Evolutionary conservation across 2,797 vertebrate species (phyloP).

Genomic region (Intellagama lesueurii): DNA sequence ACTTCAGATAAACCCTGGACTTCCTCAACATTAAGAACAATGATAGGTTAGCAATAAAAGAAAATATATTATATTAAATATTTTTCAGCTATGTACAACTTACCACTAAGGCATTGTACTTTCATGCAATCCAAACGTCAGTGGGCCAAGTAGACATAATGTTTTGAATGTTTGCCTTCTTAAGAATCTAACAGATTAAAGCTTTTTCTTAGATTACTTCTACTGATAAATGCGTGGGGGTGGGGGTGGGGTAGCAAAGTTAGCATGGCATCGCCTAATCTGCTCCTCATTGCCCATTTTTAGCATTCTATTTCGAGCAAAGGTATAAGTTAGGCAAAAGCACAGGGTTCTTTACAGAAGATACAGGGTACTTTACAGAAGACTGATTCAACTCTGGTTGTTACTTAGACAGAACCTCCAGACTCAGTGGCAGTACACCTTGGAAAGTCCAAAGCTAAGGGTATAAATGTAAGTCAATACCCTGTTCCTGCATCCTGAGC

Average conservation of each 20-base stretch:
- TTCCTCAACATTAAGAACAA: constrained; percentile 12
- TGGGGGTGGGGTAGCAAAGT: neutral
- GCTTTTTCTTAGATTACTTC: neutral
- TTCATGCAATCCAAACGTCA: constrained; percentile 18
- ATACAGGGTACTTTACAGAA: neutral
- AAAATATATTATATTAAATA: neutral
- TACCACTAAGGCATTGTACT: constrained; percentile 1
- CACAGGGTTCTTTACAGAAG: neutral
- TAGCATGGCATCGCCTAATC: neutral
- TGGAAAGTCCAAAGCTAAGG: neutral
- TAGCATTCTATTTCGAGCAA: neutral
- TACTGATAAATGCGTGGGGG: neutral
- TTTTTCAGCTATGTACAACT: neutral
- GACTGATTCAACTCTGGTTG: neutral
- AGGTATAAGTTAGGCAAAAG: neutral
- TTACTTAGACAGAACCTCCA: neutral
- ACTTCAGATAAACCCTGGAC: constrained; percentile 5
- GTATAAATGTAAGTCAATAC: neutral
- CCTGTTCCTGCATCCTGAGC: neutral
- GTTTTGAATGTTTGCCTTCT: constrained; percentile 14
- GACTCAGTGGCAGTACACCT: neutral
- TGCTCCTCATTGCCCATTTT: neutral
- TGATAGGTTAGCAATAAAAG: neutral
- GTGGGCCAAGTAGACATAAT: neutral
- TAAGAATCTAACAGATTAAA: neutral